A percentile compares a stretch with the other conserved stretches of the same genome.
phyloP scores from a whole-genome alignment of 2,888 invertebrate species.

The Onchidella celtica region DNA sequence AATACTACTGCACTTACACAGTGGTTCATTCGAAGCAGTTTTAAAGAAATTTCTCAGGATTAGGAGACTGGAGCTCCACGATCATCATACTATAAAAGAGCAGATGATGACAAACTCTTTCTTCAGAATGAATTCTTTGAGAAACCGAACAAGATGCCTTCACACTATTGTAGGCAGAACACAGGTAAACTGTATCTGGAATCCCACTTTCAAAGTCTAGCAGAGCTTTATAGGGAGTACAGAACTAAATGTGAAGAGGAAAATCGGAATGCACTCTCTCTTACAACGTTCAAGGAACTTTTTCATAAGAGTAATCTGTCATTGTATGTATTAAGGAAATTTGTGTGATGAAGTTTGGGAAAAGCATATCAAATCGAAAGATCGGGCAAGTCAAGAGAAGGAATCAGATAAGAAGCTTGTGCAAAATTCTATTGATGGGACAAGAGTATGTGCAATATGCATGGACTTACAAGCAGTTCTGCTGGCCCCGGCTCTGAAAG shows the following conservation, averaged over 20 bases:
- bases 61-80: background rate
- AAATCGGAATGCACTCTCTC: background rate
- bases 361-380: background rate
- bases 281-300: background rate
- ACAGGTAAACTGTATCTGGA: background rate
- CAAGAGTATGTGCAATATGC: background rate
- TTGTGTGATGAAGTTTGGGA: background rate
- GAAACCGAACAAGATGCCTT: slow-evolving; percentile 5
- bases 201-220: background rate
- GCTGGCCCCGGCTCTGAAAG: background rate
- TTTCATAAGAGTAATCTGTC: background rate
- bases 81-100: background rate
- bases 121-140: slow-evolving; percentile 5
- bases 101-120: background rate
- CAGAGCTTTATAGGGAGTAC: background rate
- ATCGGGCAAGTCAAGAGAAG: background rate
- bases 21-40: slow-evolving; percentile 13
- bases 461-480: slow-evolving; percentile 7
- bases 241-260: too few species aligned
- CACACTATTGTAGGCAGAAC: background rate
- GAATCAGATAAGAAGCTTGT: background rate
- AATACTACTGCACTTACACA: slow-evolving; percentile 7
- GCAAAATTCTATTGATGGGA: background rate
- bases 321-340: background rate
- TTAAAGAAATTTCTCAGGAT: background rate